A percentile compares a stretch with the other conserved stretches of the same genome.
phyloP scores from a whole-genome alignment of 2,797 vertebrate species.

The Typhlichthys eigenmanni region DNA sequence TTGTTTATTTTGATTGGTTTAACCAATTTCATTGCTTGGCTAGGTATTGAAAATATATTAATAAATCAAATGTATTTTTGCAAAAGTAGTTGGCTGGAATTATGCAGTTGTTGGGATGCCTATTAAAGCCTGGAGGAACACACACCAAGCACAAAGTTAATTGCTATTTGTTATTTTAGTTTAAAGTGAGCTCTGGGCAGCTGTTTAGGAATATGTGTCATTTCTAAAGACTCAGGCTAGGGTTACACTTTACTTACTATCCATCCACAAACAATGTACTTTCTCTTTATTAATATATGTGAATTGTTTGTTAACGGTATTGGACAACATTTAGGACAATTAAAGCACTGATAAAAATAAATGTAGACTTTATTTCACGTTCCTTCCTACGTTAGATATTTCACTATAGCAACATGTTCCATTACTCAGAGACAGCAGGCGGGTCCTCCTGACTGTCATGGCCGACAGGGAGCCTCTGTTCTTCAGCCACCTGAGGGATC shows the following conservation, averaged over 20 bases:
- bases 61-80: too few species aligned
- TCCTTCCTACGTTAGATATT: not conserved
- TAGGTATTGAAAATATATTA: not conserved
- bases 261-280: too few species aligned
- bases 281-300: too few species aligned
- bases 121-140: not conserved
- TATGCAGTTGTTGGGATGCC: too few species aligned
- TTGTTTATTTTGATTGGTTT: not conserved
- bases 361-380: not conserved
- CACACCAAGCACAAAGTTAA: not conserved
- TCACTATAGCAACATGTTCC: not conserved
- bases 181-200: too few species aligned
- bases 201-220: too few species aligned
- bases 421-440: too few species aligned
- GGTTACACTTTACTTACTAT: too few species aligned
- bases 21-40: not conserved
- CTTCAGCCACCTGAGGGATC: constrained; percentile 25
- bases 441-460: not conserved
- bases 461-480: constrained; percentile 45
- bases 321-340: constrained; percentile 3
- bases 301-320: constrained; percentile 19
- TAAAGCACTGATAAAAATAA: not conserved
- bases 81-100: too few species aligned
- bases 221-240: too few species aligned
- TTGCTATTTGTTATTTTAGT: too few species aligned